Evolutionary conservation across 1,140 invertebrate genomes (phyloP).

Genomic region (Oncopeltus fasciatus): DNA sequence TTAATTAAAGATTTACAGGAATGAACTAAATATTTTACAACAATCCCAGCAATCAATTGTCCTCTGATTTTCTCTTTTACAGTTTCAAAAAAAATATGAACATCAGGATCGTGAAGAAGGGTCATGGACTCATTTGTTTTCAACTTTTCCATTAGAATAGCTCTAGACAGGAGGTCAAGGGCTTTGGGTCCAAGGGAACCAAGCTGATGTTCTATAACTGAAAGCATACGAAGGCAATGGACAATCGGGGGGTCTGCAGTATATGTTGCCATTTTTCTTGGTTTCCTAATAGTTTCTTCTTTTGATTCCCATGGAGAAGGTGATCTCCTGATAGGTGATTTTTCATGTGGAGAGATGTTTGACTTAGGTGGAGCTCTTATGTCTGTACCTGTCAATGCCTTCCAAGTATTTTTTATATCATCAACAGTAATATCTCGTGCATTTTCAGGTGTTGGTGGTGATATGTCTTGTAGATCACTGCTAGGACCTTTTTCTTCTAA

Average conservation of each 20-base stretch:
- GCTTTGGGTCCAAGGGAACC: conserved; percentile 65
- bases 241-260: conserved; percentile 34
- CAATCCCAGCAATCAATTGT: conserved; percentile 57
- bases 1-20: conserved; percentile 41
- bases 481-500: neutral
- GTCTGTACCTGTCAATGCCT: conserved; percentile 25
- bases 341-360: conserved; percentile 2
- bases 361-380: conserved; percentile 18
- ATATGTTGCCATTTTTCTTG: neutral
- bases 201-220: conserved; percentile 62
- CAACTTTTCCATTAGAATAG: conserved; percentile 60
- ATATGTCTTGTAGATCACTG: conserved; percentile 16
- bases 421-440: conserved; percentile 23
- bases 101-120: conserved; percentile 48
- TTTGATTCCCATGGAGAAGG: conserved; percentile 23
- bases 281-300: too few species aligned
- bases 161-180: conserved; percentile 53
- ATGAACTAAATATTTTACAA: conserved; percentile 43
- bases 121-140: conserved; percentile 51
- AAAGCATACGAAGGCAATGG: conserved; percentile 51
- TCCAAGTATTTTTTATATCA: conserved; percentile 27
- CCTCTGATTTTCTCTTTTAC: conserved; percentile 73
- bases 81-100: conserved; percentile 61
- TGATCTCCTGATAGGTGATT: conserved; percentile 14
- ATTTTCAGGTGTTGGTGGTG: conserved; percentile 17